Conservation (phyloP, 2,888 invertebrate genomes). For the Epiblema foenella region DNA sequence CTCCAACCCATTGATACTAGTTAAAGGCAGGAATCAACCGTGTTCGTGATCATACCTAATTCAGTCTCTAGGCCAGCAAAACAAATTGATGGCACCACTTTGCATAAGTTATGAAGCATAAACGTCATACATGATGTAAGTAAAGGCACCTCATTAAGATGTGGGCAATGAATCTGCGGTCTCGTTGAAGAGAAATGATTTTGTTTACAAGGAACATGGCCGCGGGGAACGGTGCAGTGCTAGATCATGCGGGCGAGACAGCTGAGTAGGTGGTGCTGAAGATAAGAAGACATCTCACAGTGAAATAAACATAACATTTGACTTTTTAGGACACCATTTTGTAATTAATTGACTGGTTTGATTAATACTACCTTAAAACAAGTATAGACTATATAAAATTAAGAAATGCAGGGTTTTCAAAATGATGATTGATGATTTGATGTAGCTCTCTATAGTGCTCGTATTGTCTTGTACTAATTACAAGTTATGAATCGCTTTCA, state of each 20-base stretch:
- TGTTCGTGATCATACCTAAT: constrained; percentile 28
- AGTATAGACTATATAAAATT: too few relatives aligned
- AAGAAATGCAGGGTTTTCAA: too few relatives aligned
- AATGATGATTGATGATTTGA: too few relatives aligned
- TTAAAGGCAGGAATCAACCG: constrained; percentile 40
- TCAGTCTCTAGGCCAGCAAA: constrained; percentile 19
- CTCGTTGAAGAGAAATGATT: constrained; percentile 13
- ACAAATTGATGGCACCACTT: constrained; percentile 31
- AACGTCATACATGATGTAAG: constrained; percentile 23
- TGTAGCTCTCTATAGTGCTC: too few relatives aligned
- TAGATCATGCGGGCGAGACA: not conserved
- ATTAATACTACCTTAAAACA: too few relatives aligned
- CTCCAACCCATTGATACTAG: constrained; percentile 37
- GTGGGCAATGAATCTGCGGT: constrained; percentile 16
- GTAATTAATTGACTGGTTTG: too few relatives aligned
- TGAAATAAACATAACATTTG: not conserved
- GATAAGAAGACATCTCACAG: not conserved
- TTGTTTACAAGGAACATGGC: constrained; percentile 14
- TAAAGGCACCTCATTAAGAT: constrained; percentile 25
- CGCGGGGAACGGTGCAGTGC: not conserved
- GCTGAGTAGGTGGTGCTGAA: constrained; percentile 8
- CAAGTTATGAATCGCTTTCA: too few relatives aligned
- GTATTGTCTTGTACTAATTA: too few relatives aligned
- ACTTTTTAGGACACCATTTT: too few relatives aligned
- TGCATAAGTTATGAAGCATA: constrained; percentile 35